Evolutionary conservation across 2,888 invertebrate genomes (phyloP).

Genomic region (Troglohyphantes excavatus): DNA sequence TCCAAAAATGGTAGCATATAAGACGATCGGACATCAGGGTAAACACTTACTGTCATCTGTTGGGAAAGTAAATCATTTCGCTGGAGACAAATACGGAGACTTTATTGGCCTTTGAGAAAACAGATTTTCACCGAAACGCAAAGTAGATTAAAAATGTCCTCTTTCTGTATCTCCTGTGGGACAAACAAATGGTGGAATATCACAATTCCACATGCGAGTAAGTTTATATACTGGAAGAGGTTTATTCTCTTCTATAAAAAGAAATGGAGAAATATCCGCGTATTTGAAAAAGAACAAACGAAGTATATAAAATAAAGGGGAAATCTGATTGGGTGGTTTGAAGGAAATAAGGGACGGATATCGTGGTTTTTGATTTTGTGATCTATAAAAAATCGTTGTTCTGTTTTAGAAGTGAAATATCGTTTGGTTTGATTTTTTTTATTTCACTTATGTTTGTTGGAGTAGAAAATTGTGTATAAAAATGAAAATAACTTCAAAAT

Average conservation of each 20-base stretch:
- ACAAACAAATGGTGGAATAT: slow-evolving; percentile 1
- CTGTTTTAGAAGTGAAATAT: slow-evolving; percentile 26
- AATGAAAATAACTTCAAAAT: no score
- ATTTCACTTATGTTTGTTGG: neutral
- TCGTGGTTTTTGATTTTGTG: slow-evolving; percentile 25
- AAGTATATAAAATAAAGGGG: slow-evolving; percentile 13
- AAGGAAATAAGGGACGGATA: neutral
- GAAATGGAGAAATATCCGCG: slow-evolving; percentile 26
- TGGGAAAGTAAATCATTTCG: slow-evolving; percentile 43
- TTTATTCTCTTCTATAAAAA: neutral
- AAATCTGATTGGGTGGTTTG: neutral
- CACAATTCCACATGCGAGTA: slow-evolving; percentile 23
- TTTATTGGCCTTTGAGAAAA: slow-evolving; percentile 62
- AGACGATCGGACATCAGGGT: slow-evolving; percentile 51
- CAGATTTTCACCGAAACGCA: slow-evolving; percentile 24
- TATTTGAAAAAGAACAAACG: slow-evolving; percentile 38
- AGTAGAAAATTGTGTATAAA: no score
- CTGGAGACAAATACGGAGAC: slow-evolving; percentile 47
- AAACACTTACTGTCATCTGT: slow-evolving; percentile 63
- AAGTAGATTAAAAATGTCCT: slow-evolving; percentile 60
- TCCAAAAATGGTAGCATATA: slow-evolving; percentile 44
- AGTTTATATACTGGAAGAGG: slow-evolving; percentile 13
- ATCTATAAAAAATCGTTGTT: slow-evolving; percentile 33
- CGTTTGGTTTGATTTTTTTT: neutral
- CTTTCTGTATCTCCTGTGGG: neutral